These are phyloP conservation scores for Pangasius sanitwongsei DNA, from an alignment of 2,797 vertebrate species.

Conservation along the genomic window DNA sequence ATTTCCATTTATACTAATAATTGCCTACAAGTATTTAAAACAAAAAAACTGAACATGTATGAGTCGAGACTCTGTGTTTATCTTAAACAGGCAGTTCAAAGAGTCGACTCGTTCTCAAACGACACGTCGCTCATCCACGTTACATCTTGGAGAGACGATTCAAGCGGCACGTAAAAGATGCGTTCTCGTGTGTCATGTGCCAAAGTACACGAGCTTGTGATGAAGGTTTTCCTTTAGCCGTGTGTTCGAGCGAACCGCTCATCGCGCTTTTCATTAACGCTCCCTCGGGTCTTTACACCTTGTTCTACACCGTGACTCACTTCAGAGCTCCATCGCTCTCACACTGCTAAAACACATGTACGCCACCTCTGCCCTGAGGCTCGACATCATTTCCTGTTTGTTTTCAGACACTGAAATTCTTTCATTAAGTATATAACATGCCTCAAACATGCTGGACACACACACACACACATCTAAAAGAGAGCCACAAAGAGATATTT, in stretches of 20 bases:
- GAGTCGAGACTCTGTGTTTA: neutral
- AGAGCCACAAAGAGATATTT: neutral
- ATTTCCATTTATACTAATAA: neutral
- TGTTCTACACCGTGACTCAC: constrained; percentile 57
- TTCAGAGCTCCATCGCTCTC: neutral
- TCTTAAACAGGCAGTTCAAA: neutral
- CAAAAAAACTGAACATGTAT: too few species aligned
- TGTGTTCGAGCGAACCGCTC: constrained; percentile 49
- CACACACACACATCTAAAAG: neutral
- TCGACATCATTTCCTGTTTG: constrained; percentile 63
- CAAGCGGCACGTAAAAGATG: too few species aligned
- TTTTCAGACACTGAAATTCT: constrained; percentile 57
- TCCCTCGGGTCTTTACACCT: constrained; percentile 73
- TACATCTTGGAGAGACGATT: too few species aligned
- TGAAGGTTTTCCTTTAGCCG: constrained; percentile 46
- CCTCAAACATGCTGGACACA: constrained; percentile 44
- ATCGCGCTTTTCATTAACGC: constrained; percentile 64
- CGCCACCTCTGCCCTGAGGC: constrained; percentile 65
- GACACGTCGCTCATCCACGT: neutral
- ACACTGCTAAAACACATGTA: constrained; percentile 44
- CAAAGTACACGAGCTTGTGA: neutral
- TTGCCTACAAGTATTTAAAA: neutral
- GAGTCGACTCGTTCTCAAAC: neutral
- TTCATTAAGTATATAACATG: constrained; percentile 50
- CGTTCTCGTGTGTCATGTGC: neutral